Base-by-base conservation (phyloP, 2,113 vertebrate species). In the Pogonocichla stellata region DNA sequence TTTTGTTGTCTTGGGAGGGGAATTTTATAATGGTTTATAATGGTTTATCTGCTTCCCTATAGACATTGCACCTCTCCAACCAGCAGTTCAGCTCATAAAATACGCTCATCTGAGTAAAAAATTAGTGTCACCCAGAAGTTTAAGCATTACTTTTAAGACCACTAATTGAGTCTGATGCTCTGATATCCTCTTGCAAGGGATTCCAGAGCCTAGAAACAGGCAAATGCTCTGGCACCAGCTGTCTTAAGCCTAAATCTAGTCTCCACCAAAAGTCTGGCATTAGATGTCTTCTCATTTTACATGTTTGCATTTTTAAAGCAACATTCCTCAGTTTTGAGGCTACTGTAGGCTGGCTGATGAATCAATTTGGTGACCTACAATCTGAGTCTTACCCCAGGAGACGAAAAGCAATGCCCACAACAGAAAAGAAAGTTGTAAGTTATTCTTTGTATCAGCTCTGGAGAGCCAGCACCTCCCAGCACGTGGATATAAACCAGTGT, bases 181-280 rank as follows among this genome's bases (percentile, higher is more conserved):
- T 75, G 57, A 79, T 80, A 71, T 80, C 92, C 84, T 65, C 96
- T 92, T 92, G 87, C 92, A 83, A 96, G 60, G 73, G 96, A 85
- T 91, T 96, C 95, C 93, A 81, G 58, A 91, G 95, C 65, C 69
- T 56, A 36, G 26, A 82, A 86, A 86, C 54, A 87, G 78, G 77
- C 95, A 95, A 87, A 91, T 82, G 79, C 38, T 92, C 94, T 54
- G 91, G 94, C 95, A 93, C 84, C 97, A 95, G 93, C 97, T 97
- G 96, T 96, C 96, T 95, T 88, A 88, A 94, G 78, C 94, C 96
- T 92, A 91, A 95, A 92, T 93, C 95, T 97, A 95, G 81, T 93
- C 92, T 91, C 93, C 92, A 91, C 83, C 88, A 93, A 90, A 95
- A 97, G 90, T 83, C 43, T 81, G 36, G 92, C 93, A 70, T 97